Percentiles rank a stretch among this genome's conserved stretches.
phyloP scores from a whole-genome alignment of 2,113 vertebrate genomes.

The Ellobius talpinus region DNA sequence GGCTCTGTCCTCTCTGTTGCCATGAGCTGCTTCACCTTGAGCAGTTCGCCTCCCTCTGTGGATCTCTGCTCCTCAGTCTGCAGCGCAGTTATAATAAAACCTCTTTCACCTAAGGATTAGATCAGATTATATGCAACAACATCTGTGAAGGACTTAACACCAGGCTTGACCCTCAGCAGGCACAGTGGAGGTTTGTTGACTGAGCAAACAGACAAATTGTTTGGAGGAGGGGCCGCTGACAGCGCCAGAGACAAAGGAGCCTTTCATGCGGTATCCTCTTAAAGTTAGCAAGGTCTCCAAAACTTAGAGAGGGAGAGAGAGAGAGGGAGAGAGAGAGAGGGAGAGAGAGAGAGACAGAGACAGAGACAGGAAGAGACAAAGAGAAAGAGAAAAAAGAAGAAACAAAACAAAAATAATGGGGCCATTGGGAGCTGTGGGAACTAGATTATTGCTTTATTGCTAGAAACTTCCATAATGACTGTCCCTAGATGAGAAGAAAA shows the following conservation, averaged over 20 bases:
- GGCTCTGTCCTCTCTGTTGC: fast-evolving
- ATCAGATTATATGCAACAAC: background rate
- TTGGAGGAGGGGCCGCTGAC: background rate
- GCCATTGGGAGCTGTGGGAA: constrained; percentile 7
- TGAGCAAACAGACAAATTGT: background rate
- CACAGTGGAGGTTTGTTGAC: background rate
- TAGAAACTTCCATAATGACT: constrained; percentile 3
- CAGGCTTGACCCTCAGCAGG: background rate
- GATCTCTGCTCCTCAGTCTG: constrained; percentile 31
- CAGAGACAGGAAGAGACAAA: background rate
- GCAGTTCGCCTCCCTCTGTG: background rate
- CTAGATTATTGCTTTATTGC: constrained; percentile 9
- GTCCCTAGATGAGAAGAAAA: constrained; percentile 13
- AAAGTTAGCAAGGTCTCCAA: background rate
- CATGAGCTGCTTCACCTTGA: background rate
- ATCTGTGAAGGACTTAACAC: background rate
- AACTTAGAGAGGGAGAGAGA: background rate
- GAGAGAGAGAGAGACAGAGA: fast-evolving
- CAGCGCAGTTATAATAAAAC: background rate
- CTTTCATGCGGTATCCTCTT: background rate
- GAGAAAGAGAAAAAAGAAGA: background rate
- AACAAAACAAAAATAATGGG: background rate
- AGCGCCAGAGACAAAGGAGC: background rate
- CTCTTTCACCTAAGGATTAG: constrained; percentile 17
- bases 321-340: fast-evolving